phyloP scores from a whole-genome alignment of 2,113 vertebrate genomes.

The Apteryx owenii region DNA sequence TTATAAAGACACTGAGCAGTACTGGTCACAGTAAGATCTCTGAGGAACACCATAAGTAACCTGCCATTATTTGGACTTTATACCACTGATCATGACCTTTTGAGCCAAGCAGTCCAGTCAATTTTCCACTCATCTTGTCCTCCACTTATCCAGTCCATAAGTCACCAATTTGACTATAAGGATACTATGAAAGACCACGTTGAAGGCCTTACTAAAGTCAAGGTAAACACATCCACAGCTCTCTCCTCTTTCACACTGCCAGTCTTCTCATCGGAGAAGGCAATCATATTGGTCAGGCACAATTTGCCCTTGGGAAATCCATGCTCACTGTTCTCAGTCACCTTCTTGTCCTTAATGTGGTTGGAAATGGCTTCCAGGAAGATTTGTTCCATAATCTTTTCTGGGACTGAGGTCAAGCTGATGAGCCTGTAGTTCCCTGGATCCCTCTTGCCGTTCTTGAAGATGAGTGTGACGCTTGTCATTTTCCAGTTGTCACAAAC shows the following conservation, averaged over 20 bases:
- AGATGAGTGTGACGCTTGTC: neutral
- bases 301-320: no score
- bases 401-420: neutral
- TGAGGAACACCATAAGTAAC: neutral
- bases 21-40: neutral
- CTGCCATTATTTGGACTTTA: neutral
- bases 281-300: neutral
- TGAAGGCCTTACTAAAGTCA: no score
- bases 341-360: no score
- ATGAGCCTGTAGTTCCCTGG: neutral
- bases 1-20: neutral
- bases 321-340: no score
- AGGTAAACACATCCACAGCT: neutral
- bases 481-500: neutral
- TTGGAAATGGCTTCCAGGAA: neutral
- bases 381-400: neutral
- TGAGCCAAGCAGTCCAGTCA: neutral
- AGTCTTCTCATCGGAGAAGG: neutral
- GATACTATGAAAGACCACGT: no score
- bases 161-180: neutral
- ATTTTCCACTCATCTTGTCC: neutral
- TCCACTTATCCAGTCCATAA: neutral
- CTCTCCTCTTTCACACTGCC: neutral
- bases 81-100: no score
- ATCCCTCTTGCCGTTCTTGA: neutral